phyloP scores from a whole-genome alignment of 2,113 vertebrate genomes.

The Stigmatopora argus region DNA sequence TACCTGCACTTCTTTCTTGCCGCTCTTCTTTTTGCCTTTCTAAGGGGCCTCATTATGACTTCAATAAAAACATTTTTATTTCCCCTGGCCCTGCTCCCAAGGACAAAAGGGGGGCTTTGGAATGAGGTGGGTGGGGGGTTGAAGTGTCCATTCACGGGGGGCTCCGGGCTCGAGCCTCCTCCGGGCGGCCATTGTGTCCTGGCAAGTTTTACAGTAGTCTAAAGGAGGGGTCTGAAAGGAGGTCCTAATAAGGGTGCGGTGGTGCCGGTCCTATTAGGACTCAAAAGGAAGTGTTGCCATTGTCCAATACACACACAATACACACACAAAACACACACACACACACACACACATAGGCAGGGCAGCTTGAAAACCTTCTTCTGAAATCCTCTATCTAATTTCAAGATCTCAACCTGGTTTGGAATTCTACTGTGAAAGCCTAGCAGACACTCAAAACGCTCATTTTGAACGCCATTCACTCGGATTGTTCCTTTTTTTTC shows the following conservation, averaged over 20 bases:
- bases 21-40: slow-evolving; percentile 47
- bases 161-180: slow-evolving; percentile 58
- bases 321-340: neutral
- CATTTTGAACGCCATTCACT: too few species aligned
- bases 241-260: slow-evolving; percentile 85
- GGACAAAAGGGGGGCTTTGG: neutral
- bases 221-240: slow-evolving; percentile 74
- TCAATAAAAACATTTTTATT: slow-evolving; percentile 85
- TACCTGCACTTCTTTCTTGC: slow-evolving; percentile 45
- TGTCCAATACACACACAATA: slow-evolving; percentile 53
- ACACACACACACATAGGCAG: slow-evolving; percentile 23
- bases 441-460: too few species aligned
- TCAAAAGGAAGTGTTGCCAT: slow-evolving; percentile 84
- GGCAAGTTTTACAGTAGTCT: slow-evolving; percentile 91
- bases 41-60: slow-evolving; percentile 81
- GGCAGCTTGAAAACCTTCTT: neutral
- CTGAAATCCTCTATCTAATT: neutral
- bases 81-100: slow-evolving; percentile 40
- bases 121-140: neutral
- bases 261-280: slow-evolving; percentile 71
- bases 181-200: slow-evolving; percentile 90
- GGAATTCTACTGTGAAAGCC: neutral
- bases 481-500: too few species aligned
- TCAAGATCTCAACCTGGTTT: neutral
- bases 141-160: slow-evolving; percentile 59